Evolutionary conservation across 2,797 vertebrate species (phyloP), one percentile per base, ranked within the genome.

Genomic region (Glossophaga mutica): DNA sequence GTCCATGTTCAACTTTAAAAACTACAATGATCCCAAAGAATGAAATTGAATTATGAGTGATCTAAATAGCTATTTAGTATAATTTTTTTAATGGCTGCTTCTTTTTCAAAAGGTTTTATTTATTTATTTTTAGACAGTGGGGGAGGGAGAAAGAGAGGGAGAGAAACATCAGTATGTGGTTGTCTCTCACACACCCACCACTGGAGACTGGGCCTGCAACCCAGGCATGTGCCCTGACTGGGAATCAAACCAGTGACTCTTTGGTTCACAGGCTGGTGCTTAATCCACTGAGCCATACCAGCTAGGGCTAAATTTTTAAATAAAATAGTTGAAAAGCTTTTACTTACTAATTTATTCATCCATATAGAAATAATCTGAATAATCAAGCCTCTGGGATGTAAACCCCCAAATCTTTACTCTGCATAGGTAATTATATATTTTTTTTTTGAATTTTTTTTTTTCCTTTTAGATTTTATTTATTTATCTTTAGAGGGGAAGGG

Each of bases 241-340:
- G 57, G 57, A 29, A 59, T 26, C 10, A 24, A 59, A 59, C 57
- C 12, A 10, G 57, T 1, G 10, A 59, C 57, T 10, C 57, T 59
- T 26, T 29, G 57, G 57, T 59, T 59, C 57, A 59, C 57, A 59
- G 24, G 57, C 55, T 26, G 55, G 55, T 26, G 9, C 57, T 59
- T 24, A 59, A 29, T 12, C 55, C 24, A 59, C 57, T 59, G 24
- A 59, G 24, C 57, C 57, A 59, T 11, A 59, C 57, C 57, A 59
- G 57, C 57, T 12, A 59, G 57, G 57, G 57, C 57, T 29, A 59
- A 26, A 26, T 59, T 59, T 86, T 8, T 29, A 90, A 73, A 94
- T 88, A 87, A 96, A 91, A 82, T 74, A 34, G 76, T 77, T 71
- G 59, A 79, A 95, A 93, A 57, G 11, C 26, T 37, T 97, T 91